Base-by-base conservation (phyloP, 2,888 invertebrate species). In the Spicauda simplicius region DNA sequence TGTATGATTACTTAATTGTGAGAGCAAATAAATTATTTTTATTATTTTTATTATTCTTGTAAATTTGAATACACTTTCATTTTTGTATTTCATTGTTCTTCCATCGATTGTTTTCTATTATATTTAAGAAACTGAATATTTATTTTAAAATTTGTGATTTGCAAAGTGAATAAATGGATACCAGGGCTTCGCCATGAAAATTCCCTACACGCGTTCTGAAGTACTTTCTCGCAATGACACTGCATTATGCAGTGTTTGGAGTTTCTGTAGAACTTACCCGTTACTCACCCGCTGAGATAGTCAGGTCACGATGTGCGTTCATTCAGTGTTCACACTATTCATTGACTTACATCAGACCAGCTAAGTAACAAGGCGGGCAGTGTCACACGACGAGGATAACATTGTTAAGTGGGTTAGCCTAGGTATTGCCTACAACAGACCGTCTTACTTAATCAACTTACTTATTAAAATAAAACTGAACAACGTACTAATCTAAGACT, bases 341-440 rank as follows among this genome's bases (percentile, higher is more conserved):
- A 50, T 59, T 59, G 59, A 48, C 18, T 59, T 50, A 59, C 59
- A 59, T 59, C 59, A 50, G 59, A 59, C n/a, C n/a, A n/a, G n/a
- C n/a, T n/a, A 50, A 30, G 12, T 48, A 16, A 14, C 52, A 53
- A 54, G 10, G 41, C 18, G 11, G 33, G 33, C 33, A n/a, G 1
- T 45, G n/a, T 45, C n/a, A 6, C n/a, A 45, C 45, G 45, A 14
- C 1, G 33, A 45, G 41, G 12, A 45, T 45, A 45, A 45, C 45
- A 37, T 37, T 37, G 37, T 1, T 37, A 12, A 37, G 37, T 4
- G 11, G 37, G 11, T 37, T 37, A 12, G 12, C 12, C 12, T 37
- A 37, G 33, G 33, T 7, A 33, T 33, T 33, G 37, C n/a, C n/a
- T n/a, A n/a, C n/a, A n/a, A n/a, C n/a, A n/a, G n/a, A n/a, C n/a